Evolutionary conservation across 2,113 vertebrate species (phyloP), one percentile per base, ranked within the genome.

Genomic region (Synchiropus splendidus): DNA sequence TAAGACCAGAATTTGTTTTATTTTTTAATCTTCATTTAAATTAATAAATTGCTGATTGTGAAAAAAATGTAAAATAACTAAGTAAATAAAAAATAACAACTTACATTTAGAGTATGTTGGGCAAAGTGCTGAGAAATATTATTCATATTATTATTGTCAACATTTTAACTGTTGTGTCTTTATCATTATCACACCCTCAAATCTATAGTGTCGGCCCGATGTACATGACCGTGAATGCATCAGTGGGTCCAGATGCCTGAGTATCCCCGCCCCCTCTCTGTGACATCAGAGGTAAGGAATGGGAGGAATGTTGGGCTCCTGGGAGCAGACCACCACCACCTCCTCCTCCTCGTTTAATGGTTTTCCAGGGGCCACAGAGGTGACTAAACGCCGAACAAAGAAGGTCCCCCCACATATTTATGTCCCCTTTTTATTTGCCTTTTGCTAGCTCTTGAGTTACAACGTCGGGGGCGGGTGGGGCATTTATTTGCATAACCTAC

Each of bases 231-330:
- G 0, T 72, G 65, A 73, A 75, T 16, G 70, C 75, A 43, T 1
- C 72, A 50, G 17, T 1, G 16, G 58, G 41, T 51, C 48, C 64
- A 53, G 54, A 70, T 65, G 63, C 63, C 51, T 54, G 36, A 5
- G 12, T 18, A 48, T 52, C 40, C 13, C 70, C 65, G 64, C 31
- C 74, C 76, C 75, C 65, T 65, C 39, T 6, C 12, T 66, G 54
- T 85, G 83, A 85, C 83, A 80, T 85, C 79, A 85, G 64, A 79
- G 35, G 31, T 36, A 62, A 68, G 79, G 81, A 85, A 85, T 83
- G 36, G 32, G 18, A 71, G 72, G 81, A 83, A 85, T 83, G 75
- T 64, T 18, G 58, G 64, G 72, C 77, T 79, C 77, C 68, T 77
- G 80, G 67, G 70, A 78, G 77, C 79, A 74, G 75, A 27, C n/a